Evolutionary conservation across 2,888 invertebrate species (phyloP).

Genomic region (Lysandra bellargus): DNA sequence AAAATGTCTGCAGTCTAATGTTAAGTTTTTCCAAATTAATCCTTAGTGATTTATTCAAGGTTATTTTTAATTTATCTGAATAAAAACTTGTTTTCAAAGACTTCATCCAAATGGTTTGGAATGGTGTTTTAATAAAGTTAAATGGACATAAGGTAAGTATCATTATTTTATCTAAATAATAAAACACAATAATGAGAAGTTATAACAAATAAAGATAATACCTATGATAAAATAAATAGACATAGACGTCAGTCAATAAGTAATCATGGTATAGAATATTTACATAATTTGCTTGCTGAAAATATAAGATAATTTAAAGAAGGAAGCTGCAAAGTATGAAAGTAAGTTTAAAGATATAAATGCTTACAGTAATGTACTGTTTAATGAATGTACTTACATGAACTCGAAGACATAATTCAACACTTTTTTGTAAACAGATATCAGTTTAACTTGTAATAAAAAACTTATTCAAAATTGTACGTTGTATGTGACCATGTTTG

Average conservation of each 20-base stretch:
- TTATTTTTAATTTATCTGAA: too few species aligned
- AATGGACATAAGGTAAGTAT: not conserved
- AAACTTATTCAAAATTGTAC: not conserved
- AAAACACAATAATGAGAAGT: not conserved
- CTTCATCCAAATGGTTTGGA: not conserved
- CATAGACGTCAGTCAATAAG: not conserved
- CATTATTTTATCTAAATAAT: not conserved
- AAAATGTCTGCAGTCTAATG: too few species aligned
- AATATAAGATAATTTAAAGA: not conserved
- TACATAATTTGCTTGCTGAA: not conserved
- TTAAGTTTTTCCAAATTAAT: too few species aligned
- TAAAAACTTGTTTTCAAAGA: too few species aligned
- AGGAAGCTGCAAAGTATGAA: not conserved
- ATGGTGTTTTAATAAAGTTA: not conserved
- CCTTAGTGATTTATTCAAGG: too few species aligned
- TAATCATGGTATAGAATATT: not conserved
- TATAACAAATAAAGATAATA: not conserved
- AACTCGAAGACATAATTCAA: not conserved
- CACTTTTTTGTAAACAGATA: not conserved
- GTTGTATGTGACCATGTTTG: constrained; percentile 7
- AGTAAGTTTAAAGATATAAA: not conserved
- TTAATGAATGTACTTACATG: not conserved
- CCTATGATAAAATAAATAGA: not conserved
- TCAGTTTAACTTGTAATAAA: not conserved
- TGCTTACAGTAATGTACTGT: not conserved